Evolutionary conservation across 92 coral and sea anemone genomes (phyloP), one percentile per base, ranked within the genome.

Genomic region (Umimayanthus chanpuru): DNA sequence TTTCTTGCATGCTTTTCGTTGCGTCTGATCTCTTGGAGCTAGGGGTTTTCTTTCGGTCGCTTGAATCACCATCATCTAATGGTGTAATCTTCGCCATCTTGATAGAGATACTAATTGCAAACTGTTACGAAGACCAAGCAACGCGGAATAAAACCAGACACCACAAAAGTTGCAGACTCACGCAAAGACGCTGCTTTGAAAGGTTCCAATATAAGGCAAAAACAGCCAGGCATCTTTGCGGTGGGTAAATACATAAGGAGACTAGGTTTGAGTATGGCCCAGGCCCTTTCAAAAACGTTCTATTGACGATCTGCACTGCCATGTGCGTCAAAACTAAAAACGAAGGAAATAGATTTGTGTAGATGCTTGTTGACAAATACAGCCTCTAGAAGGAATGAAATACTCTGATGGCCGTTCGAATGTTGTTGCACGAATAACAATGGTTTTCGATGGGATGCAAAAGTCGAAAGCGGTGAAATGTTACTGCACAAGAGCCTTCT

Each of bases 401-500:
- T 83, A 83, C 67, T 83, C 87, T 83, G 77, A 83, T 40, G 67
- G 44, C 49, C 79, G 73, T 80, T 88, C 92, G 76, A 87, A 91
- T 80, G 67, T 87, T 75, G 89, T 94, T 39, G 96, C 96, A 25
- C 86, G 86, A 72, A 90, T 97, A 67, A 88, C 89, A 12, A 89
- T 95, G 88, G 91, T 89, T 82, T 91, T 89, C 64, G 94, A 94
- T 80, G 96, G 94, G 56, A 80, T 86, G 89, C 87, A 77, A 29
- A 58, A 89, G 53, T 82, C 94, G 30, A 90, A 85, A 66, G 95
- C 86, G 14, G 93, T 95, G 21, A 86, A 91, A 77, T 96, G 98
- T 75, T 80, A 85, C 65, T 96, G 96, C 82, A 92, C 97, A 44
- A 91, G 99, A 56, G 93, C 96, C 2, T 90, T 97, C 61, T 86